Base-by-base conservation (phyloP, 2,888 invertebrate species). In the Ichneumon xanthorius region DNA sequence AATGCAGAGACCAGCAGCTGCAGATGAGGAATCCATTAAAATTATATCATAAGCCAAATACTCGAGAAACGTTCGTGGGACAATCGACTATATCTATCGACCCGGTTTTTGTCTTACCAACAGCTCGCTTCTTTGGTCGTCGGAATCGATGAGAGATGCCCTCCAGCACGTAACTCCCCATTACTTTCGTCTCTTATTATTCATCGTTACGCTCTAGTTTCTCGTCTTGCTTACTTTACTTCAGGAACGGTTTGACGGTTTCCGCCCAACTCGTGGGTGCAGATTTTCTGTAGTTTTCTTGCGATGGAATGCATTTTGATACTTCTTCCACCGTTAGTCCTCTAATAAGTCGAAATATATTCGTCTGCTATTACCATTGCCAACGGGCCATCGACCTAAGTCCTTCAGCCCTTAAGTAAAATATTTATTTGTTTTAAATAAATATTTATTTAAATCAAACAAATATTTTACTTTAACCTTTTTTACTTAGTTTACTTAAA, bases 31-130 rank as follows among this genome's bases (percentile, higher is more conserved):
- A 48, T 70, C 58, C 76, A 86, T 77, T 83, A 70, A 77, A 73
- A 78, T 86, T 80, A 77, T 77, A 86, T 86, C 58, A 80, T 50
- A 67, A 58, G 68, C 63, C 61, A 78, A 40, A 70, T 40, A 30
- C 5, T 1, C 16, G 4, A 72, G 14, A 50, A 61, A 40, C 16
- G 14, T 19, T 4, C 26, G 30, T 30, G 58, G 53, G 65, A 73
- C 30, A 82, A 78, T 78, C 72, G 68, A 78, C 67, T 55, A 48
- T 61, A 33, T 53, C 63, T 70, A 70, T 80, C 73, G 61, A 68
- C 65, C 71, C 11, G 26, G 37, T 73, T 78, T 75, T 68, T 26
- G 48, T 65, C 65, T 79, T 48, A 30, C 72, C 48, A 40, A 37
- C 50, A 50, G 63, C 50, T 55, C 40, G 67, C 26, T 67, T 37